Evolutionary conservation across 2,797 vertebrate genomes (phyloP).

Genomic region (Muscicapa striata): DNA sequence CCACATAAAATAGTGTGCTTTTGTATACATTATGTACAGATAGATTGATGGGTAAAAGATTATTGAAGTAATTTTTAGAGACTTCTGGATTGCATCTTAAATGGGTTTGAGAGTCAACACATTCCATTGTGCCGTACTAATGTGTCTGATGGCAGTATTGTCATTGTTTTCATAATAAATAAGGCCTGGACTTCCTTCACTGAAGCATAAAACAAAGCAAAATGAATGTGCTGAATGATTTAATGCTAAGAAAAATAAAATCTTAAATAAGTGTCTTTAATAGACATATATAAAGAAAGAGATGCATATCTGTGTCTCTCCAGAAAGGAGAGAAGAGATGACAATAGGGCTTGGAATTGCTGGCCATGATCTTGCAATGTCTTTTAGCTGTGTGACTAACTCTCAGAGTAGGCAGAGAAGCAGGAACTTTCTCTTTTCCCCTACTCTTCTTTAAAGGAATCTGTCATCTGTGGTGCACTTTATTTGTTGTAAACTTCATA

Average conservation of each 20-base stretch:
- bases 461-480: background rate
- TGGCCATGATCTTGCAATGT: rapidly evolving
- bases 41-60: background rate
- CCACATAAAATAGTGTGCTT: background rate
- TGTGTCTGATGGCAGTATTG: background rate
- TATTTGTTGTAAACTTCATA: background rate
- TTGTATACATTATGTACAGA: background rate
- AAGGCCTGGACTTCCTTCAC: background rate
- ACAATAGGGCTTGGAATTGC: background rate
- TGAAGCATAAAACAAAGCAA: background rate
- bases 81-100: background rate
- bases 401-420: background rate
- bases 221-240: background rate
- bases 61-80: background rate
- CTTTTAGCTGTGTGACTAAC: background rate
- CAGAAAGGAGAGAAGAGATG: background rate
- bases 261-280: background rate
- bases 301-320: background rate
- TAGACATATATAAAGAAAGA: background rate
- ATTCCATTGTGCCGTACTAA: background rate
- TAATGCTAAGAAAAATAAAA: background rate
- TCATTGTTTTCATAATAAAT: background rate
- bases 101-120: background rate
- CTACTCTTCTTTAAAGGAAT: background rate
- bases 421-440: background rate